Percentiles rank a stretch among this genome's conserved stretches.
Conservation (phyloP, 2,888 invertebrate species). For the Silvanus unidentatus region DNA sequence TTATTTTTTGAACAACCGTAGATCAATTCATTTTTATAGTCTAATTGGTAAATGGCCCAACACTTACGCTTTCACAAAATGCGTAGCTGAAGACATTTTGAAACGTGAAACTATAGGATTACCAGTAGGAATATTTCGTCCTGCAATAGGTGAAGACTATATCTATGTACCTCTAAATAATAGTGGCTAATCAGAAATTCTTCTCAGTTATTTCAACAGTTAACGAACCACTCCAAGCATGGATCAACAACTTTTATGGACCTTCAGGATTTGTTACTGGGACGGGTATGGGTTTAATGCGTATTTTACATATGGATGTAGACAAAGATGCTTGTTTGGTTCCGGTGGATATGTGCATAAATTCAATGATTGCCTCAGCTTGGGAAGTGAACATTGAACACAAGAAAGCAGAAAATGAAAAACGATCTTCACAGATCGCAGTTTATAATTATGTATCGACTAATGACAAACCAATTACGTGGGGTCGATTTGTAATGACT, state of each 20-base stretch:
- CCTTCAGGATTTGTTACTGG: conserved; percentile 72
- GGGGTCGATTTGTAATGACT: conserved; percentile 53
- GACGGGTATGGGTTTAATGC: conserved; percentile 69
- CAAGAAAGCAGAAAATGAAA: conserved; percentile 12
- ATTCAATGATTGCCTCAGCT: conserved; percentile 71
- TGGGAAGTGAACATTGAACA: conserved; percentile 54
- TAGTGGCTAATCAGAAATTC: too few species aligned
- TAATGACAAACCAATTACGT: conserved; percentile 70
- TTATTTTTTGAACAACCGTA: too few species aligned
- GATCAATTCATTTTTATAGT: conserved; percentile 17
- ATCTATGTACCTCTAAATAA: background rate
- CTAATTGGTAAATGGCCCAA: conserved; percentile 56
- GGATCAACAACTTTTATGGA: conserved; percentile 90
- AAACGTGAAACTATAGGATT: conserved; percentile 61
- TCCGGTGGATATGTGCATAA: conserved; percentile 75
- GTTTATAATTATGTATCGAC: conserved; percentile 88
- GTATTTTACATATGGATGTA: conserved; percentile 65
- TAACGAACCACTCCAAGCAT: conserved; percentile 70
- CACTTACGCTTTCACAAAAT: conserved; percentile 88
- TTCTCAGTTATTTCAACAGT: conserved; percentile 59
- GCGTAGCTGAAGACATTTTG: conserved; percentile 75
- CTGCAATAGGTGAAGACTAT: conserved; percentile 74
- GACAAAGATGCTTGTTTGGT: conserved; percentile 67
- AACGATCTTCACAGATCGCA: conserved; percentile 53
- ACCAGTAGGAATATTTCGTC: conserved; percentile 77